Conservation (phyloP, 2,797 vertebrate species). For the Taeniopygia guttata region DNA sequence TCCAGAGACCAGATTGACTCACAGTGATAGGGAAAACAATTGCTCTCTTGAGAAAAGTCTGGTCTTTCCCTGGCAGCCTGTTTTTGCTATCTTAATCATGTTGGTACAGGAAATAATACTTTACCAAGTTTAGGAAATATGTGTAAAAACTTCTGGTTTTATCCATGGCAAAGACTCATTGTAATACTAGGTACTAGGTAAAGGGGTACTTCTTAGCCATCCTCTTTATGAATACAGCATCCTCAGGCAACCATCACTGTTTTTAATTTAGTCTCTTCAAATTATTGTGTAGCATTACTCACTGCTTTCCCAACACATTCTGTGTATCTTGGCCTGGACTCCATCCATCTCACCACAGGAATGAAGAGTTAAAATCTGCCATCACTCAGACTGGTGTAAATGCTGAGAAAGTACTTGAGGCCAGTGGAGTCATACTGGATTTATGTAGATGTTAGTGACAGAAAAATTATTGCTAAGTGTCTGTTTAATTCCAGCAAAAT, state of each 20-base stretch:
- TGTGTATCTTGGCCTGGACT: slow-evolving; percentile 39
- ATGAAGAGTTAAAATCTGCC: slow-evolving; percentile 45
- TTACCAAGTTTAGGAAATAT: not conserved
- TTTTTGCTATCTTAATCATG: slow-evolving; percentile 28
- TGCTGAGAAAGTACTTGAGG: slow-evolving; percentile 43
- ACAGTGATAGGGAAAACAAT: not conserved
- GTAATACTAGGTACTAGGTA: not conserved
- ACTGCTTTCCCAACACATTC: slow-evolving; percentile 30
- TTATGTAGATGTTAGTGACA: slow-evolving; percentile 34
- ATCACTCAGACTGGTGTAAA: slow-evolving; percentile 18
- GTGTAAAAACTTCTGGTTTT: not conserved
- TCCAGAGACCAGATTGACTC: not conserved
- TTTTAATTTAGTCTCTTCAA: slow-evolving; percentile 13
- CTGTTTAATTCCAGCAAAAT: slow-evolving; percentile 9
- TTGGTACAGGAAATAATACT: slow-evolving; percentile 8
- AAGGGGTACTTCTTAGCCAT: not conserved
- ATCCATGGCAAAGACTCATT: not conserved
- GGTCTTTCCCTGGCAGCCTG: not conserved
- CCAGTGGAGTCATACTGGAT: not conserved
- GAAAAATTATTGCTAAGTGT: slow-evolving; percentile 25
- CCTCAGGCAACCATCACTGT: not conserved
- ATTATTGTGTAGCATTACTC: slow-evolving; percentile 36
- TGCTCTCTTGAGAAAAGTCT: not conserved
- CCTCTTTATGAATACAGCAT: not conserved
- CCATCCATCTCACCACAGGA: slow-evolving; percentile 33